Percentiles rank a stretch among this genome's conserved stretches.
phyloP scores from a whole-genome alignment of 1,140 invertebrate genomes.

The Drosophila biarmipes region DNA sequence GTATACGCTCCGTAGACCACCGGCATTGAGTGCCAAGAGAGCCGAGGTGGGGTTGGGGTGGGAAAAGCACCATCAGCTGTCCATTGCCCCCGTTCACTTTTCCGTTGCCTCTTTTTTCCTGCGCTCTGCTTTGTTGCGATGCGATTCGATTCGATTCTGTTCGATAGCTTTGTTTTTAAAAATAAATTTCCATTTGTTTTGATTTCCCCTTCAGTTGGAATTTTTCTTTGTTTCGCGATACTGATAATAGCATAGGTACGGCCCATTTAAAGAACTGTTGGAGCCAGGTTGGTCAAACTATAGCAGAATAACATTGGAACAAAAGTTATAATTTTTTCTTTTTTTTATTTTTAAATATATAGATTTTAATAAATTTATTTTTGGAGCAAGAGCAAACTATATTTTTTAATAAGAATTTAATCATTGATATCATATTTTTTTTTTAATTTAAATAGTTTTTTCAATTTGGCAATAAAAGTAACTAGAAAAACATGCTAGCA shows the following conservation, averaged over 20 bases:
- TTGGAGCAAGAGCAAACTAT: too few relatives aligned
- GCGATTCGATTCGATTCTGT: conserved; percentile 45
- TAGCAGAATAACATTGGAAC: not conserved
- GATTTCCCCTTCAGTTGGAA: conserved; percentile 31
- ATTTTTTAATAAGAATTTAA: too few relatives aligned
- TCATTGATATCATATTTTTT: too few relatives aligned
- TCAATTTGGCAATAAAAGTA: too few relatives aligned
- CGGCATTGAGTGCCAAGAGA: conserved; percentile 14
- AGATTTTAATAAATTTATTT: not conserved
- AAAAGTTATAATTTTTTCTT: too few relatives aligned
- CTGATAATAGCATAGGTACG: conserved; percentile 28
- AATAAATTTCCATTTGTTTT: conserved; percentile 43
- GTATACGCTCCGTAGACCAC: conserved; percentile 45
- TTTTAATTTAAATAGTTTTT: too few relatives aligned
- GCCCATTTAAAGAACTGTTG: conserved; percentile 20
- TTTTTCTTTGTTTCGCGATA: conserved; percentile 55
- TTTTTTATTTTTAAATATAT: not conserved
- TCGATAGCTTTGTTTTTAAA: conserved; percentile 40
- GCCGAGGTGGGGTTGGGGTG: not conserved
- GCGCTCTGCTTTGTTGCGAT: conserved; percentile 18
- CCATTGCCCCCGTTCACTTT: conserved; percentile 60
- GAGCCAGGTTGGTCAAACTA: conserved; percentile 7
- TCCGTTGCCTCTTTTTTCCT: conserved; percentile 2
- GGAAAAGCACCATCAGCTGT: conserved; percentile 62
- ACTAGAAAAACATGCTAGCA: too few relatives aligned